Evolutionary conservation across 2,113 vertebrate genomes (phyloP), one percentile per base, ranked within the genome.

Genomic region (Mystacornis crossleyi): DNA sequence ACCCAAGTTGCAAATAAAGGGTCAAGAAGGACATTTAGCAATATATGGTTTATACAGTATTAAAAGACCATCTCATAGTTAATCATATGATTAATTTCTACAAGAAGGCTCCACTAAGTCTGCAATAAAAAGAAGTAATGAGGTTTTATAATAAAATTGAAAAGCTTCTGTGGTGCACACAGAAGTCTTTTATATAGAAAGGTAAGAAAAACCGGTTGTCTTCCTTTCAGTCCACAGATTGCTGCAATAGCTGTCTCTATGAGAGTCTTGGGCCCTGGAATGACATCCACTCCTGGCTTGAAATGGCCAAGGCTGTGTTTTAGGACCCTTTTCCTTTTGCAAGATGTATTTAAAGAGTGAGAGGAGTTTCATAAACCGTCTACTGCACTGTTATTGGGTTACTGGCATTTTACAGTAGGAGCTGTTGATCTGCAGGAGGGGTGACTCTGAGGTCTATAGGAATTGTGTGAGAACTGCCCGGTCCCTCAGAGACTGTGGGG

Each of bases 101-200:
- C 78, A 95, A 95, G 88, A 90, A 98, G 97, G 95, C 97, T 98
- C 97, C 97, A 93, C 97, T 86, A 97, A 98, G 98, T 98, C 98
- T 98, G 97, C 96, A 96, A 93, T 96, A 97, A 97, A 97, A 97
- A 94, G 88, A 97, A 98, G 81, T 97, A 97, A 98, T 97, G 97
- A 95, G 92, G 88, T 89, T 98, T 97, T 96, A 85, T 90, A 97
- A 96, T 83, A 96, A 97, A 97, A 94, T 88, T 93, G 92, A 95
- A 89, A 97, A 94, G 86, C 81, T 70, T 79, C 90, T 95, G 75
- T 90, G 97, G 86, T 96, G 88, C 91, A 89, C 81, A 61, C 33
- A 94, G 83, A 95, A 96, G 85, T 92, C 55, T 94, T 89, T 95
- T 95, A 82, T 94, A 74, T 12, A 86, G 48, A 80, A 93, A 96